Conservation (phyloP, 2,888 invertebrate species). For the Merodon equestris region DNA sequence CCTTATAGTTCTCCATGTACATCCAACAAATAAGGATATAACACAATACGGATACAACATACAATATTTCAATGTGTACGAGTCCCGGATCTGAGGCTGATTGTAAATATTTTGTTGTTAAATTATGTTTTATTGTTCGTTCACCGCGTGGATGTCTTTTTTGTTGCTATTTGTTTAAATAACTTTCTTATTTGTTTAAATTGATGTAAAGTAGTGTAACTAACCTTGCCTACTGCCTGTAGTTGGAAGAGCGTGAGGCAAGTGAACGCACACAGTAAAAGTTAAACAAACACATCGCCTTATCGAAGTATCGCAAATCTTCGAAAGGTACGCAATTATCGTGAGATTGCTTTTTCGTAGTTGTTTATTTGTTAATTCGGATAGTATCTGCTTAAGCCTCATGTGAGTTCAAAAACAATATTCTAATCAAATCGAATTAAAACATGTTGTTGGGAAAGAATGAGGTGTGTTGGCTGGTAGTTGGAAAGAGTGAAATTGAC, state of each 20-base stretch:
- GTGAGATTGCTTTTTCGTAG: constrained; percentile 1
- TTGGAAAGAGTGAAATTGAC: too few relatives aligned
- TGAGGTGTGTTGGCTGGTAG: too few relatives aligned
- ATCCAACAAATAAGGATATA: constrained; percentile 40
- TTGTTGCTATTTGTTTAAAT: too few relatives aligned
- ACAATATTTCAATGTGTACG: too few relatives aligned
- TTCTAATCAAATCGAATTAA: too few relatives aligned
- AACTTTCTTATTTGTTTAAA: too few relatives aligned
- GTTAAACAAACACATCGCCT: constrained; percentile 7
- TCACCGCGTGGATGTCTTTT: too few relatives aligned
- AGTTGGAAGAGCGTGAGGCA: constrained; percentile 25
- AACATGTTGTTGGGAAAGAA: too few relatives aligned
- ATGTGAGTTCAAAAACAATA: constrained; percentile 27
- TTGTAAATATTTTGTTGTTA: constrained; percentile 56
- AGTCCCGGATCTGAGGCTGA: too few relatives aligned
- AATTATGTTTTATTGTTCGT: constrained; percentile 37
- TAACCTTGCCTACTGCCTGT: constrained; percentile 52
- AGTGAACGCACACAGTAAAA: constrained; percentile 28
- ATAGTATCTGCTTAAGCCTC: constrained; percentile 32
- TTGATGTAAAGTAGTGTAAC: background rate
- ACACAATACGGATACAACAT: constrained; percentile 26
- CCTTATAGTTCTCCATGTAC: constrained; percentile 50
- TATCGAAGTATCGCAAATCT: too few relatives aligned
- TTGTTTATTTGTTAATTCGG: too few relatives aligned
- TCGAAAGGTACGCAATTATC: too few relatives aligned